Conservation (phyloP, 2,888 invertebrate species). For the Lasioglossum morio region DNA sequence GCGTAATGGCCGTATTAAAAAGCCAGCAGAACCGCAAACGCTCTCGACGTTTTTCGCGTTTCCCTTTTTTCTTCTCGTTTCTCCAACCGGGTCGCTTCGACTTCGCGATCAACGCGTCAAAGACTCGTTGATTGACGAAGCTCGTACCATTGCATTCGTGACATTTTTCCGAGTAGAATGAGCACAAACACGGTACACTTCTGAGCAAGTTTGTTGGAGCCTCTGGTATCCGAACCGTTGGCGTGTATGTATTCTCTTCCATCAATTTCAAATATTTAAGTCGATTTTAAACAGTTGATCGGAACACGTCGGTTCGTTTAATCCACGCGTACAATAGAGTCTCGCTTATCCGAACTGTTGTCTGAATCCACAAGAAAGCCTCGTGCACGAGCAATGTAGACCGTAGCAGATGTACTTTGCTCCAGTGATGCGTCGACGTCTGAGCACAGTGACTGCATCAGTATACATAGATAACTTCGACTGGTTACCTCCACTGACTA, state of each 20-base stretch:
- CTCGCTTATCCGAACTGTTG: background rate
- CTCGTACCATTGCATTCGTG: too few relatives aligned
- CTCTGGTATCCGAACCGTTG: too few relatives aligned
- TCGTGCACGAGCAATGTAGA: background rate
- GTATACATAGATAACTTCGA: background rate
- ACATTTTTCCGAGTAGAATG: too few relatives aligned
- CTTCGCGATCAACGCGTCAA: too few relatives aligned
- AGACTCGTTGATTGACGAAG: too few relatives aligned
- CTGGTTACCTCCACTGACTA: conserved; percentile 17
- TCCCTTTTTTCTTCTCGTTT: background rate
- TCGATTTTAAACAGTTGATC: too few relatives aligned
- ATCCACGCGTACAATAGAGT: background rate
- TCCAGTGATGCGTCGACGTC: conserved; percentile 3
- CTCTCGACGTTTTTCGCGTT: background rate
- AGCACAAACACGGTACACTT: too few relatives aligned
- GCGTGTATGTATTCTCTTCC: too few relatives aligned
- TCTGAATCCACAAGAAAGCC: background rate
- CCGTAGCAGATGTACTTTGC: conserved; percentile 23
- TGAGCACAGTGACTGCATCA: background rate
- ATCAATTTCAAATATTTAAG: too few relatives aligned
- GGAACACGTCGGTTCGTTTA: background rate
- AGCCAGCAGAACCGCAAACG: background rate
- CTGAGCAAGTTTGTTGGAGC: too few relatives aligned
- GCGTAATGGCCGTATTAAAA: conserved; percentile 17
- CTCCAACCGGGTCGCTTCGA: background rate